A percentile compares a stretch with the other conserved stretches of the same genome.
Evolutionary conservation across 2,888 invertebrate species (phyloP).

Genomic region (Masnerella sp.): DNA sequence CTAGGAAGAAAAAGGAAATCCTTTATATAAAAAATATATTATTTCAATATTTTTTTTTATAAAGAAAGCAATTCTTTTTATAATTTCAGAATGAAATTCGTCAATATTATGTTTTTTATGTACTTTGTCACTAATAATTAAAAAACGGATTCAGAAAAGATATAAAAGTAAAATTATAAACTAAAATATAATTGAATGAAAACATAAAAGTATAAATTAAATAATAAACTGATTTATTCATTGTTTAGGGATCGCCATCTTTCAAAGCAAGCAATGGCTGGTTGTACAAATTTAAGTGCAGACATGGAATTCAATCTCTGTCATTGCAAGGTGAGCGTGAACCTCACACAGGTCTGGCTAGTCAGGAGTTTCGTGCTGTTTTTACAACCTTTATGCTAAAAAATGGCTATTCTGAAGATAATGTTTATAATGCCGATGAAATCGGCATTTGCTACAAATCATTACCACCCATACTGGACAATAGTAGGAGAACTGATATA

Average conservation of each 20-base stretch:
- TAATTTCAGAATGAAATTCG: too few relatives aligned
- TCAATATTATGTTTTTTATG: too few relatives aligned
- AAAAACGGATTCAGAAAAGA: too few relatives aligned
- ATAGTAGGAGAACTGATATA: constrained; percentile 15
- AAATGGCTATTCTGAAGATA: constrained; percentile 29
- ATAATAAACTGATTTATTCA: too few relatives aligned
- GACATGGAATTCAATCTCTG: constrained; percentile 33
- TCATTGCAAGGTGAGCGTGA: constrained; percentile 35
- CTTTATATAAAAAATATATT: too few relatives aligned
- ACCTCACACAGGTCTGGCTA: constrained; percentile 30
- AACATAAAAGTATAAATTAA: too few relatives aligned
- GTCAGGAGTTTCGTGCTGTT: constrained; percentile 38
- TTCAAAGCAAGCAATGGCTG: constrained; percentile 41
- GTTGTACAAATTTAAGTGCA: constrained; percentile 41
- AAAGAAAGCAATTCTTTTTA: too few relatives aligned
- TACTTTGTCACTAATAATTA: too few relatives aligned
- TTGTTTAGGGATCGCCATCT: constrained; percentile 10
- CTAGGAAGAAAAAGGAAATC: too few relatives aligned
- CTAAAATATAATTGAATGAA: too few relatives aligned
- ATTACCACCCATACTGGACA: constrained; percentile 3
- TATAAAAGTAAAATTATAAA: too few relatives aligned
- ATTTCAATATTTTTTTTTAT: too few relatives aligned
- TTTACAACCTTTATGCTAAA: constrained; percentile 35
- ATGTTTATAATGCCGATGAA: constrained; percentile 44
- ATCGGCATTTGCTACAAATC: constrained; percentile 29